Evolutionary conservation across 2,888 invertebrate species (phyloP).

Genomic region (Sympetrum striolatum): DNA sequence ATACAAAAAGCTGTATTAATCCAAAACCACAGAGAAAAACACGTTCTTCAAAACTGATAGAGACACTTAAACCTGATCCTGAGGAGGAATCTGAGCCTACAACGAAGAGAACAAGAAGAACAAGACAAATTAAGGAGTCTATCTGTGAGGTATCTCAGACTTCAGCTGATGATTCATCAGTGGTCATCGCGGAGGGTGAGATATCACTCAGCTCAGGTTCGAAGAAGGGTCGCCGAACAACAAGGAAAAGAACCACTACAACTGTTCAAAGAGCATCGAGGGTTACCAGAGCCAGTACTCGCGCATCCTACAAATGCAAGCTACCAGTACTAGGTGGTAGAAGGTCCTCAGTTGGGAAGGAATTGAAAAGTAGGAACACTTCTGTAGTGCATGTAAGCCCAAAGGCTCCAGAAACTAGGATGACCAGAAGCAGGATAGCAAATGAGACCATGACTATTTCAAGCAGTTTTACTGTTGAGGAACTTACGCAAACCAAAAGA

Average conservation of each 20-base stretch:
- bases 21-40: not conserved
- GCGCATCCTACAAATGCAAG: not conserved
- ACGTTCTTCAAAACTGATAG: constrained; percentile 18
- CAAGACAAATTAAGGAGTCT: not conserved
- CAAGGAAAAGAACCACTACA: not conserved
- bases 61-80: too few relatives aligned
- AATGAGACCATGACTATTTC: not conserved
- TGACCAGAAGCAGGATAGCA: not conserved
- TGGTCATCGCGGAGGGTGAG: not conserved
- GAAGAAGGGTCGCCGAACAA: not conserved
- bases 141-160: not conserved
- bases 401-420: not conserved
- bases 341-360: not conserved
- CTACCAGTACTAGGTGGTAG: not conserved
- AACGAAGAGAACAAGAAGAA: not conserved
- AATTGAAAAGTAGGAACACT: too few relatives aligned
- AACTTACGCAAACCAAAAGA: not conserved
- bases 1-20: not conserved
- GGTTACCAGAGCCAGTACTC: not conserved
- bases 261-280: not conserved
- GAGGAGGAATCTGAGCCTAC: not conserved
- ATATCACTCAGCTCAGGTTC: not conserved
- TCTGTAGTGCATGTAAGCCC: not conserved
- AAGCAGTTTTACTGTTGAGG: too few relatives aligned
- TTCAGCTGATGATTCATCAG: not conserved